Evolutionary conservation across 1,140 invertebrate genomes (phyloP), one percentile per base, ranked within the genome.

Genomic region (Pseudomyrmex pallidus): DNA sequence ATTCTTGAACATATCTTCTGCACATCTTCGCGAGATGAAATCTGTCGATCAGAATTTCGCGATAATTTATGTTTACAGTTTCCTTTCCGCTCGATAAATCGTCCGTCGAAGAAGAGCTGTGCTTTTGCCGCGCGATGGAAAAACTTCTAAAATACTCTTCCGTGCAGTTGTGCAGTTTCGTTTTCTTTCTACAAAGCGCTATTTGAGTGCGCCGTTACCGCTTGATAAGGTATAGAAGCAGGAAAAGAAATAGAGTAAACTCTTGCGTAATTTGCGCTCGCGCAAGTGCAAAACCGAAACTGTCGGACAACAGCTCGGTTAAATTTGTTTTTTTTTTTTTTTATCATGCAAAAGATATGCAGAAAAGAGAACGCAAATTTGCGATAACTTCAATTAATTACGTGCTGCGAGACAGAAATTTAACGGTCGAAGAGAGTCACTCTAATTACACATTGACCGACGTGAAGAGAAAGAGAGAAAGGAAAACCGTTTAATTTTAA

Each of bases 271-370:
- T 67, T 77, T 10, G 74, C 61, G 62, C 61, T 77, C 56, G 22
- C 62, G 63, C 54, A 54, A 77, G 62, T 66, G 61, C 50, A 44
- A 77, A 77, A 77, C 48, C 63, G 13, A 77, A 77, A 67, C 35
- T 67, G 50, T 2, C 17, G 56, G 12, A 63, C 56, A 77, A 67
- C 35, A 67, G 25, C 25, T 56, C 22, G 74, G 35, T 5, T 35
- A 35, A 35, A 35, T 50, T 4, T 52, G 10, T 52, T 76, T 44
- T 52, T 44, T n/a, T 10, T 4, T 46, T 56, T 56, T 44, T 54
- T 44, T 52, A 7, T 17, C 15, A 54, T 17, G 20, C n/a, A 35
- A 2, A 2, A 50, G 9, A 46, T 25, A 17, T 17, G 50, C 10
- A 56, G 46, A 22, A 0, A 9, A 20, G n/a, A 12, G 52, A 22